A percentile compares a stretch with the other conserved stretches of the same genome.
Evolutionary conservation across 2,113 vertebrate genomes (phyloP).

Genomic region (human): GRCh38 chr11:72630501-72631000

Average conservation of each 20-base stretch:
- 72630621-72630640: neutral
- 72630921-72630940: neutral
- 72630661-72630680: neutral
- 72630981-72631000: constrained; percentile 53
- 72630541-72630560: neutral
- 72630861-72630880: neutral
- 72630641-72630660: neutral
- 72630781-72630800: neutral
- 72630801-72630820: neutral
- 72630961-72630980: constrained; percentile 70
- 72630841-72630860: neutral
- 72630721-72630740: neutral
- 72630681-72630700: neutral
- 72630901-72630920: neutral
- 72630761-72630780: neutral
- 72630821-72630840: neutral
- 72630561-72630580: neutral
- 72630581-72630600: neutral
- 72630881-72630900: neutral
- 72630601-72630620: neutral
- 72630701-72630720: neutral
- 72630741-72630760: neutral
- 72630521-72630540: neutral
- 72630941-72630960: constrained; percentile 16
- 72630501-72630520: neutral